These are phyloP conservation scores for Peromyscus eremicus DNA, from an alignment of 2,797 vertebrate species.

Conservation along the genomic window DNA sequence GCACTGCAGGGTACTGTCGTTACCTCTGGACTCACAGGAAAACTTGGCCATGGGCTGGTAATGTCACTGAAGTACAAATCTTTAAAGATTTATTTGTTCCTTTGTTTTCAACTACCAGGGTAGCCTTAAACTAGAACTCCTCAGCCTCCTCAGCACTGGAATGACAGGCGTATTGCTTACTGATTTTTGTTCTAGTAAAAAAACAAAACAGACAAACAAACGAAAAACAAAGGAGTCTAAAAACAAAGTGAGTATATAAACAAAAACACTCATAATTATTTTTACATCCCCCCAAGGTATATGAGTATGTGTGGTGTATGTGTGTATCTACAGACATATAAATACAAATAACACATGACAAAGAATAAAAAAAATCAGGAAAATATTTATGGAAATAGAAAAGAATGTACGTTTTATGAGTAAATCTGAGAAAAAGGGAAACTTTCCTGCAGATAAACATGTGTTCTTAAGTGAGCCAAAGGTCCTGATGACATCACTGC, in stretches of 20 bases:
- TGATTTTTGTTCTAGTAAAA: constrained; percentile 31
- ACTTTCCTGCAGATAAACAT: constrained; percentile 40
- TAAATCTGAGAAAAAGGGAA: constrained; percentile 62
- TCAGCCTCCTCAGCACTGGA: not conserved
- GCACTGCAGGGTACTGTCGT: constrained; percentile 7
- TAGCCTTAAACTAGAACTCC: not conserved
- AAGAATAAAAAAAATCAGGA: constrained; percentile 1
- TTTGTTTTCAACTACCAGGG: not conserved
- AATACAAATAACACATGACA: not conserved
- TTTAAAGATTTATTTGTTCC: not conserved
- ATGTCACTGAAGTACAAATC: not conserved
- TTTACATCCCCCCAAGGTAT: constrained; percentile 15
- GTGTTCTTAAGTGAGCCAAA: constrained; percentile 57
- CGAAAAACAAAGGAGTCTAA: not conserved
- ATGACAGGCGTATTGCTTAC: not conserved
- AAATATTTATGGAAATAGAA: constrained; percentile 37
- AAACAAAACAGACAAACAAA: not conserved
- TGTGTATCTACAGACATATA: not conserved
- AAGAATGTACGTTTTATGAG: not conserved
- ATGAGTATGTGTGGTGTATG: not conserved
- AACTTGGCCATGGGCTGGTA: not conserved
- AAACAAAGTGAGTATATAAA: not conserved
- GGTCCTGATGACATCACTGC: constrained; percentile 52
- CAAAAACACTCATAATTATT: constrained; percentile 35
- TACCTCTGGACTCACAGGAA: not conserved